Base-by-base conservation (phyloP, 1,140 invertebrate genomes). In the Calliphora vicina region DNA sequence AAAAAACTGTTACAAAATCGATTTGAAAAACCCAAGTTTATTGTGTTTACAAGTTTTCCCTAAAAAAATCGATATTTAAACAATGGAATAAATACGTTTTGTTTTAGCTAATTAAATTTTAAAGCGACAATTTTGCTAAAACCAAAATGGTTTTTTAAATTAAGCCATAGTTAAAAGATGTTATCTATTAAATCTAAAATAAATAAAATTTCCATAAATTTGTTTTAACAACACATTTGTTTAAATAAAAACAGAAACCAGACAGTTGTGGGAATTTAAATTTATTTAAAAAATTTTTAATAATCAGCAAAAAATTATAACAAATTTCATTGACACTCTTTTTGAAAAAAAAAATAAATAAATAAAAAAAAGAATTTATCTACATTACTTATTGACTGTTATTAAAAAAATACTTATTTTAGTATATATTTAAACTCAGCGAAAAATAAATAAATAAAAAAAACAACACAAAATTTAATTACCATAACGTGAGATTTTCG, bases 401-500 rank as follows among this genome's bases (percentile, higher is more conserved):
- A n/a, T 50, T 15, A 23, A 9, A 23, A 67, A 57, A 13, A n/a
- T n/a, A n/a, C n/a, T n/a, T n/a, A n/a, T 57, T n/a, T n/a, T 57
- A n/a, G 50, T n/a, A 57, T 57, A n/a, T n/a, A 57, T n/a, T n/a
- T n/a, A 17, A 57, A 57, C 1, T n/a, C n/a, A 57, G 13, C 45
- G 15, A 57, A 1, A 57, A 57, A 17, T 15, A 57, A 23, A 25
- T 25, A 25, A 67, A 67, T 23, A 4, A 23, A 25, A 67, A 67
- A 25, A 2, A 25, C 8, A 67, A 23, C 23, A 67, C 25, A 57
- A 17, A 57, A 57, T 17, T 17, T 57, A 67, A 67, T 67, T 20
- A 67, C 23, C 20, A 67, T 67, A 67, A 67, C 61, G 61, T 67
- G 61, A 67, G 61, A 67, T 67, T 67, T 67, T 23, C 61, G 61